These are phyloP conservation scores for Fundulus diaphanus DNA, from an alignment of 2,797 vertebrate species.

Conservation along the genomic window DNA sequence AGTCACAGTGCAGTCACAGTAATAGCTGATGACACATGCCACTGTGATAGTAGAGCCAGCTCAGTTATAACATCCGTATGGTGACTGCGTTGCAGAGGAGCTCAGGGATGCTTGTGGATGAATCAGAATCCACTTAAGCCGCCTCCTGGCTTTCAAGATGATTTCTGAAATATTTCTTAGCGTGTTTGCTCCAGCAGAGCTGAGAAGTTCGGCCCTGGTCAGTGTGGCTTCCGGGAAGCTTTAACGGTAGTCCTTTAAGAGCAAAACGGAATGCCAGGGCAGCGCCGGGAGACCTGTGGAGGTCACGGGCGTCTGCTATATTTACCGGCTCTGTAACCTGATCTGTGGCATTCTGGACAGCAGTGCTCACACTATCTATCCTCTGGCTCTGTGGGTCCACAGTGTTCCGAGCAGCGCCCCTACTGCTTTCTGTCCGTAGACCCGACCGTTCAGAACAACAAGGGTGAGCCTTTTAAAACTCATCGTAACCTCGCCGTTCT, in stretches of 20 bases:
- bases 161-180: not conserved
- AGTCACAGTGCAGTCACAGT: not conserved
- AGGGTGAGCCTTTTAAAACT: constrained; percentile 67
- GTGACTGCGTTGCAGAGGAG: constrained; percentile 11
- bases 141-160: not conserved
- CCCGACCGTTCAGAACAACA: constrained; percentile 64
- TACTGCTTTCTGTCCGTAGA: constrained; percentile 58
- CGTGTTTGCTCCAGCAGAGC: constrained; percentile 18
- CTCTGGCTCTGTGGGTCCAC: constrained; percentile 77
- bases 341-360: constrained; percentile 88
- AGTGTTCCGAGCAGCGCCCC: constrained; percentile 69
- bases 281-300: constrained; percentile 85
- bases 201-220: constrained; percentile 14
- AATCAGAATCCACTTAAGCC: not conserved
- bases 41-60: not conserved
- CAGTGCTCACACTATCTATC: constrained; percentile 80
- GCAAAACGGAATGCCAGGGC: constrained; percentile 84
- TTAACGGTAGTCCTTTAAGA: constrained; percentile 74
- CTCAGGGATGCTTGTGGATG: constrained; percentile 15
- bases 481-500: constrained; percentile 54
- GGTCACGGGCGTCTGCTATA: constrained; percentile 98
- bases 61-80: not conserved
- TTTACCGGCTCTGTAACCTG: constrained; percentile 94
- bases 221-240: constrained; percentile 51
- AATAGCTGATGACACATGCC: constrained; percentile 8